Percentiles rank a stretch among this genome's conserved stretches.
Evolutionary conservation across 1,140 invertebrate species (phyloP).

Genomic region (Pachyrhynchus sulphureomaculatus): DNA sequence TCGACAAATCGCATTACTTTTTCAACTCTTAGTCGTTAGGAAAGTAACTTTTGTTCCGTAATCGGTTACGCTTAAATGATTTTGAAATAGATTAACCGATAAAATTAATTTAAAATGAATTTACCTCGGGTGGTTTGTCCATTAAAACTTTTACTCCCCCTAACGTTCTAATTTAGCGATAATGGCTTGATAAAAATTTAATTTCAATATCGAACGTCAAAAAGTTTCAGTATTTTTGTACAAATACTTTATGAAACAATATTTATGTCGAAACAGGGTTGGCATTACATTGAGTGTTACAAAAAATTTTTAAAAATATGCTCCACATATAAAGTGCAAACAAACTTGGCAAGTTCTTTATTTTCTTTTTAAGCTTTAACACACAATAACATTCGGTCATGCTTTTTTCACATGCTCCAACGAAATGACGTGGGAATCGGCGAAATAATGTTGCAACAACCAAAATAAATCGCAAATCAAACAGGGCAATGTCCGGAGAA

Average conservation of each 20-base stretch:
- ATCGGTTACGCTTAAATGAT: constrained; percentile 19
- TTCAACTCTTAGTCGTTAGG: constrained; percentile 16
- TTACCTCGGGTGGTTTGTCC: neutral
- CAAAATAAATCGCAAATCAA: too few relatives aligned
- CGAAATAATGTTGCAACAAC: too few relatives aligned
- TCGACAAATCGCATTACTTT: constrained; percentile 22
- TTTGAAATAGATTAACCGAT: constrained; percentile 18
- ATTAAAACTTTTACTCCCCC: constrained; percentile 4
- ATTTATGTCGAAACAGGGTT: neutral
- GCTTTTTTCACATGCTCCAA: too few relatives aligned
- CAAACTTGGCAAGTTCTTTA: too few relatives aligned
- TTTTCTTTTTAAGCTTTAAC: too few relatives aligned
- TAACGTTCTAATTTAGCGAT: constrained; percentile 1
- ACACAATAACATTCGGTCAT: too few relatives aligned
- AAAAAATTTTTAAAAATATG: too few relatives aligned
- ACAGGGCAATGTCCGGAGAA: too few relatives aligned
- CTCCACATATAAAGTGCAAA: too few relatives aligned
- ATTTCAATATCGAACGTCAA: neutral
- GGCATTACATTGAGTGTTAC: too few relatives aligned
- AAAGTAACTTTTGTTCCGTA: constrained; percentile 21
- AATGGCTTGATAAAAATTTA: neutral
- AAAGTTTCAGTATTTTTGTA: neutral
- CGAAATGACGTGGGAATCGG: too few relatives aligned
- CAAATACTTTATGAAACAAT: neutral
- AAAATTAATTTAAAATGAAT: constrained; percentile 18